Percentiles rank a stretch among this genome's conserved stretches.
phyloP scores from a whole-genome alignment of 1,140 invertebrate species.

The Pseudobourletiella spinata region DNA sequence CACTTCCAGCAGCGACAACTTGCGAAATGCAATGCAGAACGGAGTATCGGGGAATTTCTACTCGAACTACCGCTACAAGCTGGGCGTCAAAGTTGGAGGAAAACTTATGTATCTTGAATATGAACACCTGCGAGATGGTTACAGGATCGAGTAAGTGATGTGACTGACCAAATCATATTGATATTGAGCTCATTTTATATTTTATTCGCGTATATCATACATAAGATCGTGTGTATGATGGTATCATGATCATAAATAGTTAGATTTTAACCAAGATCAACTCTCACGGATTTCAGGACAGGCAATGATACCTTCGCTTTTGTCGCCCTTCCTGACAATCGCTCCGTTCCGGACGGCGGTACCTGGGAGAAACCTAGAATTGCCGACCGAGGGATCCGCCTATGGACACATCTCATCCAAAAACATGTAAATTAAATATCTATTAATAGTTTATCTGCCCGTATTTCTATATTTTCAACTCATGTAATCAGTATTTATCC shows the following conservation, averaged over 20 bases:
- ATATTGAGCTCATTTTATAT: too few species aligned
- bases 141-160: neutral
- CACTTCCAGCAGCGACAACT: neutral
- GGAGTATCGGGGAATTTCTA: neutral
- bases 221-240: too few species aligned
- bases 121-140: neutral
- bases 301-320: neutral
- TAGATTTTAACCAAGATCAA: too few species aligned
- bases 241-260: too few species aligned
- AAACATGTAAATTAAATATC: neutral
- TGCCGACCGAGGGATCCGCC: neutral
- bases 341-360: neutral
- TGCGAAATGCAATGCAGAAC: neutral
- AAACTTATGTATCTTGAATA: neutral
- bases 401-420: neutral
- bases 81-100: neutral
- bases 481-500: too few species aligned
- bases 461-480: too few species aligned
- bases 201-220: too few species aligned
- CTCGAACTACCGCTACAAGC: neutral
- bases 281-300: neutral
- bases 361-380: neutral
- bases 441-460: too few species aligned
- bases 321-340: neutral
- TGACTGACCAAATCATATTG: too few species aligned